Evolutionary conservation across 2,113 vertebrate genomes (phyloP).

Genomic region (Pundamilia nyererei): DNA sequence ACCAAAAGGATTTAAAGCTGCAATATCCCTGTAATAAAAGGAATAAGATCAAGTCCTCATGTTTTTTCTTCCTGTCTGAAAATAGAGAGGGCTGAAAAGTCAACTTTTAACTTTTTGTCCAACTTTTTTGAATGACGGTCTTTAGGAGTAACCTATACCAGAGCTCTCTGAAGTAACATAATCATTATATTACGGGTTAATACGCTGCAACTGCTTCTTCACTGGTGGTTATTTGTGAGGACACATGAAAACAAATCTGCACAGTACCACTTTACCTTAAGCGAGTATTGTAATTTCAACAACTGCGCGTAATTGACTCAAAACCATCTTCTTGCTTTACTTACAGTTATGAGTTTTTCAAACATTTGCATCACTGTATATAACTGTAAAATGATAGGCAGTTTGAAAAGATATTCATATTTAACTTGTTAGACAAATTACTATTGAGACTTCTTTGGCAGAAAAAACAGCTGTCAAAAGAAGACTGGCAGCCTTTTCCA

Average conservation of each 20-base stretch:
- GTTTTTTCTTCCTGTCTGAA: constrained; percentile 17
- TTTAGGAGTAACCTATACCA: background rate
- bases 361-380: background rate
- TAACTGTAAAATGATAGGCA: background rate
- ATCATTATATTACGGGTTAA: constrained; percentile 1
- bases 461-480: background rate
- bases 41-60: constrained; percentile 64
- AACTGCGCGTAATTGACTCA: background rate
- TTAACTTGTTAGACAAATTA: background rate
- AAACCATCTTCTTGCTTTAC: background rate
- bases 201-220: background rate
- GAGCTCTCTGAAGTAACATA: background rate
- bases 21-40: constrained; percentile 80
- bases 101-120: constrained; percentile 22
- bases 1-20: constrained; percentile 88
- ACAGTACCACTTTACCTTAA: background rate
- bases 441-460: background rate
- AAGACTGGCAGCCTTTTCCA: background rate
- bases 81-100: constrained; percentile 43
- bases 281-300: background rate
- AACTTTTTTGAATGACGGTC: constrained; percentile 25
- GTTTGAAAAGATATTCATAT: background rate
- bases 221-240: background rate
- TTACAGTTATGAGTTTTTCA: no score
- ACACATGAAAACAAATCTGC: background rate